Evolutionary conservation across 2,113 vertebrate species (phyloP).

Genomic region (Nesoenas mayeri): DNA sequence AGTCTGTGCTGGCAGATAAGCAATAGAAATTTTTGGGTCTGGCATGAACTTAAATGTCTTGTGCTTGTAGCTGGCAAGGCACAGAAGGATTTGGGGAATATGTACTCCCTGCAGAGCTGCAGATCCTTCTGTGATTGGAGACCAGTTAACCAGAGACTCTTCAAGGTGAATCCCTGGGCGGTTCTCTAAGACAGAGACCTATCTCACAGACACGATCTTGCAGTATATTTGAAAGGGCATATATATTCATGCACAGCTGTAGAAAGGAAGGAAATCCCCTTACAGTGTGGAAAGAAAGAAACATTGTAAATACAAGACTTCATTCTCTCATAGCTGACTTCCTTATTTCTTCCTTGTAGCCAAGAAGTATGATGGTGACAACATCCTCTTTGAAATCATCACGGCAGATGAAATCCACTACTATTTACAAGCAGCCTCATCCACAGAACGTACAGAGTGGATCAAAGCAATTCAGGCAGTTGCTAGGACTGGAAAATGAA

Average conservation of each 20-base stretch:
- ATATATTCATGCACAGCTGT: neutral
- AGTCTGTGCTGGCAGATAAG: neutral
- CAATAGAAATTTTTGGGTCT: neutral
- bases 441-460: constrained; percentile 92
- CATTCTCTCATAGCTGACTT: neutral
- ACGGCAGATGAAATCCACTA: constrained; percentile 92
- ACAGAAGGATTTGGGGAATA: neutral
- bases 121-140: neutral
- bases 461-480: constrained; percentile 90
- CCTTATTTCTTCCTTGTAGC: constrained; percentile 68
- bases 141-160: neutral
- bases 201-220: neutral
- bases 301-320: neutral
- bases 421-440: constrained; percentile 88
- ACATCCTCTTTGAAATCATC: constrained; percentile 97
- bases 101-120: neutral
- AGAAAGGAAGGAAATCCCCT: neutral
- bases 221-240: neutral
- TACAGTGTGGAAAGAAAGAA: neutral
- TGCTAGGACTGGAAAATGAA: constrained; percentile 89
- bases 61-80: neutral
- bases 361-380: constrained; percentile 84
- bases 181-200: neutral
- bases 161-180: neutral
- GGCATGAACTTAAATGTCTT: neutral